Evolutionary conservation across 2,113 vertebrate species (phyloP).

Genomic region (Odobenus rosmarus): DNA sequence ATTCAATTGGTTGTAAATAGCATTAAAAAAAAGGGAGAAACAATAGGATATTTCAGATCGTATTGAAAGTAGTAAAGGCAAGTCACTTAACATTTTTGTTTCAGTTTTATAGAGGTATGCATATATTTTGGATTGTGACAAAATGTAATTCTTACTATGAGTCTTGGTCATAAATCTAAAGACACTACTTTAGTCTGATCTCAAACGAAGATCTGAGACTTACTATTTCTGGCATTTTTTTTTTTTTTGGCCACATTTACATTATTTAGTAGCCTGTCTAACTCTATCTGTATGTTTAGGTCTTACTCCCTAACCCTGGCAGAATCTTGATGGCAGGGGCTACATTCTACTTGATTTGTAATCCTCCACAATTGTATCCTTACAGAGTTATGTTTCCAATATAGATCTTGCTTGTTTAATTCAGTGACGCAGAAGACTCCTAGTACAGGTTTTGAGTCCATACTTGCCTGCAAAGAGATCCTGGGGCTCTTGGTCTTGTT

Average conservation of each 20-base stretch:
- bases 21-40: not conserved
- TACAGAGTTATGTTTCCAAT: not conserved
- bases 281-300: not conserved
- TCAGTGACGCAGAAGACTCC: not conserved
- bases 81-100: not conserved
- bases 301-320: not conserved
- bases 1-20: not conserved
- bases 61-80: conserved; percentile 5
- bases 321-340: not conserved
- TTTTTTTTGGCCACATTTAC: not conserved
- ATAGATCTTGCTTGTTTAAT: not conserved
- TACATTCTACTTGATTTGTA: not conserved
- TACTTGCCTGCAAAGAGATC: conserved; percentile 94
- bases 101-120: not conserved
- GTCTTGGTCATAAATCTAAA: conserved; percentile 29
- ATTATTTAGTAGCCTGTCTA: not conserved
- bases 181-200: not conserved
- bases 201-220: not conserved
- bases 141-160: conserved; percentile 9
- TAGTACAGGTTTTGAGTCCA: not conserved
- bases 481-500: conserved; percentile 91
- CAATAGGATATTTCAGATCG: not conserved
- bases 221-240: not conserved
- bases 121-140: conserved; percentile 34
- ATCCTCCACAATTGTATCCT: not conserved